Conservation (phyloP, 2,888 invertebrate species). For the Priocnemis perturbator region DNA sequence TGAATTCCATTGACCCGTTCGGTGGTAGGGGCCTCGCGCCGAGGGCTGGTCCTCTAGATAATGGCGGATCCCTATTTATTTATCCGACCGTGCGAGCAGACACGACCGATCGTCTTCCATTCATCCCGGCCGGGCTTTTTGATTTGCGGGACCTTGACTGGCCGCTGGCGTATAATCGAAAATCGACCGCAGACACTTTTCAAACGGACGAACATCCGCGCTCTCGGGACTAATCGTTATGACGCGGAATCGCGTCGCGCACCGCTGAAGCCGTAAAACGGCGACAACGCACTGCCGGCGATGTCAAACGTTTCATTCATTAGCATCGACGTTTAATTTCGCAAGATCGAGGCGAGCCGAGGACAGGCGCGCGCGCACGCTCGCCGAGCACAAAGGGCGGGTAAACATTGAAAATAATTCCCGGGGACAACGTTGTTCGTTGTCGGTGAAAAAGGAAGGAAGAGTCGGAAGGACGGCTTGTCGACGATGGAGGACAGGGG, state of each 20-base stretch:
- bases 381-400: not conserved
- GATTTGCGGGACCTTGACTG: constrained; percentile 37
- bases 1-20: constrained; percentile 71
- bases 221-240: too few relatives aligned
- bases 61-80: constrained; percentile 69
- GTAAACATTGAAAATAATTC: constrained; percentile 13
- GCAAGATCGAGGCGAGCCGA: constrained; percentile 18
- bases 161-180: not conserved
- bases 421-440: constrained; percentile 9
- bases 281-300: too few relatives aligned
- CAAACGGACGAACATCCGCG: too few relatives aligned
- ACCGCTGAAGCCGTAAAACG: too few relatives aligned
- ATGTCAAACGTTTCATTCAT: too few relatives aligned
- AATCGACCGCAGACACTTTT: too few relatives aligned
- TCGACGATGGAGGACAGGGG: constrained; percentile 1
- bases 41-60: constrained; percentile 67
- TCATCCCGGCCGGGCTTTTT: constrained; percentile 53
- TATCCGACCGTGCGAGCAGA: constrained; percentile 64
- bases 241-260: too few relatives aligned
- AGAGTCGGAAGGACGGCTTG: constrained; percentile 30
- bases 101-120: constrained; percentile 64
- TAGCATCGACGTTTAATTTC: too few relatives aligned
- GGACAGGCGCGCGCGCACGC: not conserved
- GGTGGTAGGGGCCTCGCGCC: constrained; percentile 59
- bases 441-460: constrained; percentile 19